Conservation (phyloP, 2,888 invertebrate genomes). For the Erebia epiphron region DNA sequence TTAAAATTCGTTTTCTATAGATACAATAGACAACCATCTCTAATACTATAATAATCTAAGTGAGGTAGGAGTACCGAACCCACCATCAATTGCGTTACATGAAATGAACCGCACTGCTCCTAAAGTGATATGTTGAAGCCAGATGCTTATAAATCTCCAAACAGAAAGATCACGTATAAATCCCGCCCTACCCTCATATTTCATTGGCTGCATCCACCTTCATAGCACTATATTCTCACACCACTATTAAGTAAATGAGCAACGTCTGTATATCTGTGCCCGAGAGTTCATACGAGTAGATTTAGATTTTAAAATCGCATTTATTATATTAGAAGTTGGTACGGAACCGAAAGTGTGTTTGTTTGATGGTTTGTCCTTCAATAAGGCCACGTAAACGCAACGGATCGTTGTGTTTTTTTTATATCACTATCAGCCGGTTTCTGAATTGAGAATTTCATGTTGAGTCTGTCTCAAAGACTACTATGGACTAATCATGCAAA, state of each 20-base stretch:
- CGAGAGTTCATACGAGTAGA: no score
- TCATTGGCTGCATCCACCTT: neutral
- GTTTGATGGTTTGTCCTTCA: no score
- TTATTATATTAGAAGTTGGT: no score
- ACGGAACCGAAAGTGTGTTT: no score
- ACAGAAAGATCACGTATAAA: conserved; percentile 13
- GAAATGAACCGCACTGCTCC: conserved; percentile 10
- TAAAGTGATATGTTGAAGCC: conserved; percentile 16
- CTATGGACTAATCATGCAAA: no score
- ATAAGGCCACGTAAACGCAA: no score
- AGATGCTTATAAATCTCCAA: conserved; percentile 16
- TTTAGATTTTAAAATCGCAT: no score
- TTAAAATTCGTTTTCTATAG: no score
- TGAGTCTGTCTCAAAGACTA: no score
- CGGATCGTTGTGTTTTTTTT: no score
- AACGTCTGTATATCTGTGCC: neutral
- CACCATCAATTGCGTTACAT: conserved; percentile 9
- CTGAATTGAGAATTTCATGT: no score
- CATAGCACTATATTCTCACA: neutral
- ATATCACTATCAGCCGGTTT: no score
- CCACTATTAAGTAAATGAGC: conserved; percentile 2
- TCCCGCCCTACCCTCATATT: conserved; percentile 7
- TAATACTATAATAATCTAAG: neutral
- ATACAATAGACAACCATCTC: neutral
- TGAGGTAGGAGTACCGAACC: conserved; percentile 1